Base-by-base conservation (phyloP, 2,113 vertebrate species). In the Heterocephalus glaber region DNA sequence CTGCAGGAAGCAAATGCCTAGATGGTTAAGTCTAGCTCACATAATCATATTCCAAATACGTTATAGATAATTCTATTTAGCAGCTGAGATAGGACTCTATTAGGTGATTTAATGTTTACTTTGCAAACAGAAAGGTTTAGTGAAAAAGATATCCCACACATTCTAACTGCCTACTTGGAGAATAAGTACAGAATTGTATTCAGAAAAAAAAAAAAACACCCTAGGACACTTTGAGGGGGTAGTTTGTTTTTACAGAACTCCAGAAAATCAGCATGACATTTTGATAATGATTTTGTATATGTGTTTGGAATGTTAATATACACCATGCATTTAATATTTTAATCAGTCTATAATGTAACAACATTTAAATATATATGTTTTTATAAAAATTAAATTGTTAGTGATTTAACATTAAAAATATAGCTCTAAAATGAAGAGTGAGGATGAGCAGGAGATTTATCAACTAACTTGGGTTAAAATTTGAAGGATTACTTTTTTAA, bases 11-110 rank as follows among this genome's bases (percentile, higher is more conserved):
- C 22, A 79, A 96, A 65, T 65, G 33, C 11, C 54, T 86, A 93
- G 87, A 63, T 95, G 47, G 60, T 90, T 96, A 96, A 95, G 17
- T 80, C 28, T 92, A 85, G n/a, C 54, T 93, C 80, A 81, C 30
- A 49, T 56, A 77, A 74, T 79, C 94, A 58, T 85, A 96, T 77
- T 77, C 52, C 72, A 86, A 97, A 49, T 28, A 86, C 54, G 30
- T 96, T 79, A 92, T 65, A 93, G 84, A 96, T 96, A 96, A 95
- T 95, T 95, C 28, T 56, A 1, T 60, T 97, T 74, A 83, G 70
- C 68, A 74, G 41, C n/a, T 94, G 72, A 81, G 33, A 54, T 47
- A n/a, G 41, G 17, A 81, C 76, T 97, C 63, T 58, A 70, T 89
- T 96, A 89, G 38, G 33, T 81, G 35, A 94, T 72, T 94, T 63